Conservation (phyloP, 2,888 invertebrate genomes). For the Acronicta aceris region DNA sequence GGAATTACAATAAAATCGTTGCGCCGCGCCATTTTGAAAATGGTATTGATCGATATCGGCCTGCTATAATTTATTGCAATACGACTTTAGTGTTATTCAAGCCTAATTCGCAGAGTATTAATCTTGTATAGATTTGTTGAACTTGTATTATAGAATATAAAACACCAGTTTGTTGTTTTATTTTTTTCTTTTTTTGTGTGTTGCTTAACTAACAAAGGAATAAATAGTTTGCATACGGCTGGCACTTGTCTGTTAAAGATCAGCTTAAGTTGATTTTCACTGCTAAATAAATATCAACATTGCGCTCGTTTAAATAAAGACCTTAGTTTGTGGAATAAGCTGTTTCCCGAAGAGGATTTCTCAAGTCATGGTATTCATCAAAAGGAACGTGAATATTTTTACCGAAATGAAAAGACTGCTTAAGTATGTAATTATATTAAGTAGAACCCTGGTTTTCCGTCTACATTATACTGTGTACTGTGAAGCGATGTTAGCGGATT, state of each 20-base stretch:
- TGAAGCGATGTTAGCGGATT: no score
- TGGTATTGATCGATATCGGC: neutral
- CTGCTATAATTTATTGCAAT: constrained; percentile 9
- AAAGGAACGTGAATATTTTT: no score
- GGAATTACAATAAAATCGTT: constrained; percentile 41
- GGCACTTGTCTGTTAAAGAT: neutral
- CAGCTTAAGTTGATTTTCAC: no score
- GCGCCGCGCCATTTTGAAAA: constrained; percentile 30
- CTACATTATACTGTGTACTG: no score
- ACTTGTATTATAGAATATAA: constrained; percentile 79
- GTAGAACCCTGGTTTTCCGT: no score
- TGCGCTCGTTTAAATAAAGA: no score
- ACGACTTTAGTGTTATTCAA: constrained; percentile 61
- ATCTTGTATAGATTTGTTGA: constrained; percentile 81
- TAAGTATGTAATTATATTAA: no score
- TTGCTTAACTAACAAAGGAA: constrained; percentile 51
- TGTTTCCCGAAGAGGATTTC: no score
- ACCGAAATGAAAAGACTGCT: no score
- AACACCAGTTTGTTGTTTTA: constrained; percentile 60
- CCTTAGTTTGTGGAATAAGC: no score
- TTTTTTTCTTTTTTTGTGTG: constrained; percentile 46
- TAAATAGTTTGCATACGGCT: constrained; percentile 19
- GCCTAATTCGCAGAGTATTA: constrained; percentile 70
- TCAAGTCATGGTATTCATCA: no score
- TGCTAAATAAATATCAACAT: no score